These are phyloP conservation scores for Meteorus sp. DNA, from an alignment of 1,140 invertebrate species.

Conservation along the genomic window DNA sequence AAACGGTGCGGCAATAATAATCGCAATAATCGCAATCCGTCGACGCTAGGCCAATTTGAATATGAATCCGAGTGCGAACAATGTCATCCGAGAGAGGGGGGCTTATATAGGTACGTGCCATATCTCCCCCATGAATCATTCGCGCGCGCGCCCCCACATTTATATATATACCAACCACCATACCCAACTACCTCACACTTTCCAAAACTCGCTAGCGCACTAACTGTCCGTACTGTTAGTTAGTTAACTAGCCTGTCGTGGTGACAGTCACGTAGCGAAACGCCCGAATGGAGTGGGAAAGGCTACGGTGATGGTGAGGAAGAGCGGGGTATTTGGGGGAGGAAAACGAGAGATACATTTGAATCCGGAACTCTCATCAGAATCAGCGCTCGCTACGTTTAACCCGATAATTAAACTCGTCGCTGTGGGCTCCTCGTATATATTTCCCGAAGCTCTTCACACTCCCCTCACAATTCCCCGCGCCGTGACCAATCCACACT, in stretches of 20 bases:
- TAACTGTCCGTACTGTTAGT: conserved; percentile 58
- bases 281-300: conserved; percentile 25
- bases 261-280: conserved; percentile 55
- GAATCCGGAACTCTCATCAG: conserved; percentile 60
- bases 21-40: conserved; percentile 57
- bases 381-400: conserved; percentile 59
- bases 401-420: conserved; percentile 59
- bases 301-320: too few relatives aligned
- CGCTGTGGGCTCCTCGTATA: too few relatives aligned
- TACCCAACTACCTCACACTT: too few relatives aligned
- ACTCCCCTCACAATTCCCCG: not conserved
- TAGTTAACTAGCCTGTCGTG: conserved; percentile 58
- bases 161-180: too few relatives aligned
- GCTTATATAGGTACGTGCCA: conserved; percentile 50
- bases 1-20: conserved; percentile 52
- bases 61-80: conserved; percentile 60
- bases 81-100: conserved; percentile 55
- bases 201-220: conserved; percentile 36
- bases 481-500: conserved; percentile 7
- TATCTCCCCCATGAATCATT: conserved; percentile 59
- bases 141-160: conserved; percentile 33
- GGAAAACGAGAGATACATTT: conserved; percentile 43
- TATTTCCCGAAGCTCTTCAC: not conserved
- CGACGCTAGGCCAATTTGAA: conserved; percentile 54
- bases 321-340: too few relatives aligned